phyloP scores from a whole-genome alignment of 2,797 vertebrate genomes.

The Tachyglossus aculeatus region DNA sequence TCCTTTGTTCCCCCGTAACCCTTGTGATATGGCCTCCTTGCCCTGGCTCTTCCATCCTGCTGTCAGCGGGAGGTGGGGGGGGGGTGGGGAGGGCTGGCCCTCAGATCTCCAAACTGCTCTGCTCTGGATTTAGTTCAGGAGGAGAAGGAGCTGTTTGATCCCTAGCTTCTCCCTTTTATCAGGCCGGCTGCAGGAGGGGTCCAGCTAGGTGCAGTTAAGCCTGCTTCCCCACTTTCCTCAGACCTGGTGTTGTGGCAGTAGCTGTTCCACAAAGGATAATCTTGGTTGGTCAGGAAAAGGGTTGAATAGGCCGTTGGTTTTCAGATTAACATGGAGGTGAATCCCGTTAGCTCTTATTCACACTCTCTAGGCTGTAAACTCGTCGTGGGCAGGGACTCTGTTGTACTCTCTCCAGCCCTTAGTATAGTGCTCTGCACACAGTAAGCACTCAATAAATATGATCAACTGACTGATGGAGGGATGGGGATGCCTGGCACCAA shows the following conservation, averaged over 20 bases:
- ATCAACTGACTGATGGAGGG: neutral
- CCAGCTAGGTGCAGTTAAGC: neutral
- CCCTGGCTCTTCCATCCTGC: no score
- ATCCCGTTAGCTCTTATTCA: neutral
- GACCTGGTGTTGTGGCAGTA: neutral
- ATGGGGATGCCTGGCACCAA: rapidly evolving
- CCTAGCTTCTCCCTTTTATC: neutral
- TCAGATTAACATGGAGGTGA: neutral
- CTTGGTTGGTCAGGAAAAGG: neutral
- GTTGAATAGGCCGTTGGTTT: neutral
- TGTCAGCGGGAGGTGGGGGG: no score
- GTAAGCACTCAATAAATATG: neutral
- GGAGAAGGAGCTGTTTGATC: neutral
- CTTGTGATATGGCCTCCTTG: no score
- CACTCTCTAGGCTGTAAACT: neutral
- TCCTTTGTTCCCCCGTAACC: no score
- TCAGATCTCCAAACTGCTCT: neutral
- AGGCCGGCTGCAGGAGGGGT: neutral
- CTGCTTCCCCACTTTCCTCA: neutral
- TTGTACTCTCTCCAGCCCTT: neutral
- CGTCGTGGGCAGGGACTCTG: neutral
- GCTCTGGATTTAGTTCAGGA: neutral
- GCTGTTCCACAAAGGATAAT: neutral
- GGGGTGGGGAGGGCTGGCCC: no score
- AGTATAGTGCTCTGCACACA: neutral